phyloP scores from a whole-genome alignment of 2,113 vertebrate genomes.

The Ginglymostoma cirratum region DNA sequence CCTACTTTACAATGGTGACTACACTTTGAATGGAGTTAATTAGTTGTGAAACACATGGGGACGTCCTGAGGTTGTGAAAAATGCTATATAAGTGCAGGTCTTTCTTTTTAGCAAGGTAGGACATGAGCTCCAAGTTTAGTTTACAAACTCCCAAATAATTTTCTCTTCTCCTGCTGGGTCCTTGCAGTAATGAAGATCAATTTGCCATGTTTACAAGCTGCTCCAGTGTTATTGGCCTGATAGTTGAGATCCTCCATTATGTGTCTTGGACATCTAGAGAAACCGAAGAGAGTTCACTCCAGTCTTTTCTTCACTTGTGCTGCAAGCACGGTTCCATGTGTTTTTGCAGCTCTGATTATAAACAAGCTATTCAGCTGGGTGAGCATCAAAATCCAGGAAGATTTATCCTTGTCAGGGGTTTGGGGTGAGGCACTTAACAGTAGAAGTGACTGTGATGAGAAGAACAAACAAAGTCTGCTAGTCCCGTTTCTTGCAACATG shows the following conservation, averaged over 20 bases:
- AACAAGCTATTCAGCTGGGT: not conserved
- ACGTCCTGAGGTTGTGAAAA: not conserved
- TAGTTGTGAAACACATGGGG: not conserved
- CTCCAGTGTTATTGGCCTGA: not conserved
- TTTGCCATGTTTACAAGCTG: not conserved
- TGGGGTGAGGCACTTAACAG: not conserved
- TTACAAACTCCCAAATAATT: not conserved
- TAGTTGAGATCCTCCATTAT: not conserved
- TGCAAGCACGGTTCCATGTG: not conserved
- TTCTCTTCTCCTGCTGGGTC: not conserved
- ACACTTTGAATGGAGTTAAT: not conserved
- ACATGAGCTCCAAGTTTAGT: not conserved
- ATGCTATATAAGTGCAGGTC: not conserved
- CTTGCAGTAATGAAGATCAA: not conserved
- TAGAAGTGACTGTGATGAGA: not conserved
- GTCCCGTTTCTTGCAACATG: not conserved
- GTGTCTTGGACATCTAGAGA: not conserved
- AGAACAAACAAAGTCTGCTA: not conserved
- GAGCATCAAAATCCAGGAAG: not conserved
- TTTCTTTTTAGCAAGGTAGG: not conserved
- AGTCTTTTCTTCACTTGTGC: no score
- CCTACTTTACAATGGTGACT: not conserved
- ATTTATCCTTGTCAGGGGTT: not conserved
- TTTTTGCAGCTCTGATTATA: not conserved
- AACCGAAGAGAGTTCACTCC: not conserved